Evolutionary conservation across 92 coral and sea anemone genomes (phyloP).

Genomic region (Palythoa caribaeorum): DNA sequence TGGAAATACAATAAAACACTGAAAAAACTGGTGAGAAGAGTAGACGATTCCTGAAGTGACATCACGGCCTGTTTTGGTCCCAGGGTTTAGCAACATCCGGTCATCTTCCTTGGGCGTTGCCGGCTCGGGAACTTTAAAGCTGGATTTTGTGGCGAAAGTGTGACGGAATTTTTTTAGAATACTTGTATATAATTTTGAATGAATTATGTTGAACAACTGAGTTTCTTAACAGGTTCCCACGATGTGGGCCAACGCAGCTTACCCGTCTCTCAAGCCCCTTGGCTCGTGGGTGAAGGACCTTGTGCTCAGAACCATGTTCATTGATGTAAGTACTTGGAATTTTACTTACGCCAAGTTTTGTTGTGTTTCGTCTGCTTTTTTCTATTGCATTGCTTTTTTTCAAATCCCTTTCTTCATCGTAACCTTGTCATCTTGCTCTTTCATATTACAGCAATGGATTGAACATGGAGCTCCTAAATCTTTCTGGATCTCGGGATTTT

Average conservation of each 20-base stretch:
- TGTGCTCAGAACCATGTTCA: constrained; percentile 88
- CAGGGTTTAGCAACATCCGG: too few relatives aligned
- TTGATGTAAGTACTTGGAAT: constrained; percentile 77
- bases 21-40: too few relatives aligned
- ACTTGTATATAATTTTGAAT: background rate
- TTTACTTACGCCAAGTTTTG: background rate
- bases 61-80: too few relatives aligned
- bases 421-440: background rate
- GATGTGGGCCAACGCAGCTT: constrained; percentile 98
- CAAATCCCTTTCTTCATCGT: too few relatives aligned
- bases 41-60: too few relatives aligned
- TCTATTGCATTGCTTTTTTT: too few relatives aligned
- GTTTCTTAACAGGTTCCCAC: constrained; percentile 80
- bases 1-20: too few relatives aligned
- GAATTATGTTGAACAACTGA: background rate
- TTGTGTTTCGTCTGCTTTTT: background rate
- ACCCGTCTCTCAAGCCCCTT: constrained; percentile 95
- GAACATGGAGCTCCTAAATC: constrained; percentile 93
- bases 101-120: too few relatives aligned
- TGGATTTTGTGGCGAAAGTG: too few relatives aligned
- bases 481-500: constrained; percentile 99
- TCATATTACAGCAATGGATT: constrained; percentile 92
- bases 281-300: constrained; percentile 99
- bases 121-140: too few relatives aligned
- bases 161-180: background rate